A percentile compares a stretch with the other conserved stretches of the same genome.
Conservation (phyloP, 2,888 invertebrate species). For the Strigamia maritima region DNA sequence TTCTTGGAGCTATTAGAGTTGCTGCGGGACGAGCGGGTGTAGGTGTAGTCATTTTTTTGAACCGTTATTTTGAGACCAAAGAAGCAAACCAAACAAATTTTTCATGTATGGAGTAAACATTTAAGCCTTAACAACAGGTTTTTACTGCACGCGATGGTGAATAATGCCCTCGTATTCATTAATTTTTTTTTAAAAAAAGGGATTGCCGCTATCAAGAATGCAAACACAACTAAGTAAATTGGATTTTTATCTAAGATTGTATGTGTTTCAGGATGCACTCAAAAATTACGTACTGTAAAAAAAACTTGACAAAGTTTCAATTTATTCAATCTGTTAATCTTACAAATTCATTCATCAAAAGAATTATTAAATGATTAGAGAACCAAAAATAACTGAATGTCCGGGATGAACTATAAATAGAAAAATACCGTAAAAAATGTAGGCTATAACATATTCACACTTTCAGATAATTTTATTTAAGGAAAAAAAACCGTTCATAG, state of each 20-base stretch:
- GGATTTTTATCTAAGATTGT: not conserved
- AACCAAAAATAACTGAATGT: constrained; percentile 34
- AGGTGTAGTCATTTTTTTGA: not conserved
- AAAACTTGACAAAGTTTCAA: not conserved
- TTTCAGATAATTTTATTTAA: not conserved
- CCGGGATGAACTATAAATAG: constrained; percentile 32
- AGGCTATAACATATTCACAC: not conserved
- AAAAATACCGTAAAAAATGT: constrained; percentile 1
- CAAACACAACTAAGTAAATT: not conserved
- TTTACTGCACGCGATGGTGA: not conserved
- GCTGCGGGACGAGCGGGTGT: too few species aligned
- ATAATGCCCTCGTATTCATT: not conserved
- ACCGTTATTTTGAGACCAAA: too few species aligned
- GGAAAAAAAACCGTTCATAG: not conserved
- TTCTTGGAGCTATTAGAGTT: not conserved
- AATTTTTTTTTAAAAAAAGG: not conserved
- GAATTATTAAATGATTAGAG: not conserved
- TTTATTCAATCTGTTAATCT: constrained; percentile 9
- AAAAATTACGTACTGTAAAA: not conserved
- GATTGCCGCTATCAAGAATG: not conserved
- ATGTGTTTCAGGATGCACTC: not conserved
- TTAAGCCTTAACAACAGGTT: not conserved
- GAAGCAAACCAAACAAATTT: too few species aligned
- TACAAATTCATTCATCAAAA: constrained; percentile 31
- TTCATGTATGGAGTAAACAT: not conserved